Evolutionary conservation across 2,888 invertebrate species (phyloP), one percentile per base, ranked within the genome.

Genomic region (Diarsia brunnea): DNA sequence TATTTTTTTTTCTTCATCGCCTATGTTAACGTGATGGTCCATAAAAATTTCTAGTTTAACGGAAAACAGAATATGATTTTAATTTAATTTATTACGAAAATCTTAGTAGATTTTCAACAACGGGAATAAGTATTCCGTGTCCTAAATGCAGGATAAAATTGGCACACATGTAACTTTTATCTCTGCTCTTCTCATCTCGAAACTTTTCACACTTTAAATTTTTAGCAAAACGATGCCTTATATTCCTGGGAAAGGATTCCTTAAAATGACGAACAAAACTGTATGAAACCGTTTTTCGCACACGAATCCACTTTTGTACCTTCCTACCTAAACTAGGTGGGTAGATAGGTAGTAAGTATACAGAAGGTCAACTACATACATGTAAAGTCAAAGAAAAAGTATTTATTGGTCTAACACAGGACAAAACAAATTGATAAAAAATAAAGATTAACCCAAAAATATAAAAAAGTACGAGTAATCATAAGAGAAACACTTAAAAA

Each of bases 251-350:
- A 72, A 38, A 60, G 45, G 38, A 38, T 38, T 38, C 53, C 47
- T 31, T 69, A 82, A 79, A 79, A 84, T 79, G 67, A 79, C 51
- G 16, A 31, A 81, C 27, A 81, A 75, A 74, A 84, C 67, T 75
- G 16, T 55, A 63, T 69, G 45, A 73, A 85, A 85, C 53, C 68
- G 53, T 71, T 85, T 82, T 78, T 78, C 64, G n/a, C 43, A 67
- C 64, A 61, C 24, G 27, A 65, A 73, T 72, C 38, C 70, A 65
- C 73, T 83, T 79, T 82, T 74, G 53, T 45, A 67, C 14, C 45
- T 27, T 45, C 55, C 45, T 70, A 69, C 60, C 71, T 66, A 69
- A 21, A 38, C 53, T 64, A 19, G 80, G 4, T 7, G 7, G 3
- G 24, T 58, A 47, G 2, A 31, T n/a, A 31, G 45, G 27, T 16